Evolutionary conservation across 2,797 vertebrate genomes (phyloP).

Genomic region (Hyperoplus lanceolatus): DNA sequence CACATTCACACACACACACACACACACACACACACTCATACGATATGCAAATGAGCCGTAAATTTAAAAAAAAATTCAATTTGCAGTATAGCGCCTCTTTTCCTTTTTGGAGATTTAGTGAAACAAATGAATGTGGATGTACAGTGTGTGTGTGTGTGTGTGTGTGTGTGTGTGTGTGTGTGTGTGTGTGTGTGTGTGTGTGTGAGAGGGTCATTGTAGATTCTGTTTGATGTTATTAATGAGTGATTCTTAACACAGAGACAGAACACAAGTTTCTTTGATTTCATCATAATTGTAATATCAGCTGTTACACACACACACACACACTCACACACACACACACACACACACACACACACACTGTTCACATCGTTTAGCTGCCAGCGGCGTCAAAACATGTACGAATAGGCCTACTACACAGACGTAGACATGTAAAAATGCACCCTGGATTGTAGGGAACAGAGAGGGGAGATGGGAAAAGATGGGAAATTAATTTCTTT

Average conservation of each 20-base stretch:
- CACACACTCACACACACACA: too few species aligned
- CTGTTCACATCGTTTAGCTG: conserved; percentile 33
- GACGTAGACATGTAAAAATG: not conserved
- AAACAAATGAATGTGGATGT: conserved; percentile 76
- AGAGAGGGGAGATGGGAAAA: too few species aligned
- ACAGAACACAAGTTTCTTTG: conserved; percentile 69
- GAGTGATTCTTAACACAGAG: conserved; percentile 74
- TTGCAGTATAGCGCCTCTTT: conserved; percentile 51
- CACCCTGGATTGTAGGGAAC: not conserved
- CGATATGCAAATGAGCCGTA: conserved; percentile 68
- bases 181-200: too few species aligned
- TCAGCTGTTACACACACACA: too few species aligned
- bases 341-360: too few species aligned
- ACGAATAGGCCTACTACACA: not conserved
- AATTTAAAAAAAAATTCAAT: conserved; percentile 65
- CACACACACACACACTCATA: conserved; percentile 44
- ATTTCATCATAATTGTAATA: conserved; percentile 74
- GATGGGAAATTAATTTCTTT: too few species aligned
- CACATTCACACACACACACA: conserved; percentile 37
- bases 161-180: too few species aligned
- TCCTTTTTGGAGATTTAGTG: conserved; percentile 68
- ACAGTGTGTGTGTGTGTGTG: conserved; percentile 14
- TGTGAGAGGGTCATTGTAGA: conserved; percentile 40
- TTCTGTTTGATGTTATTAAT: conserved; percentile 83
- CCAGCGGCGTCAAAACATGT: conserved; percentile 16